Conservation (phyloP, 2,113 vertebrate genomes). For the Tamias sibiricus region DNA sequence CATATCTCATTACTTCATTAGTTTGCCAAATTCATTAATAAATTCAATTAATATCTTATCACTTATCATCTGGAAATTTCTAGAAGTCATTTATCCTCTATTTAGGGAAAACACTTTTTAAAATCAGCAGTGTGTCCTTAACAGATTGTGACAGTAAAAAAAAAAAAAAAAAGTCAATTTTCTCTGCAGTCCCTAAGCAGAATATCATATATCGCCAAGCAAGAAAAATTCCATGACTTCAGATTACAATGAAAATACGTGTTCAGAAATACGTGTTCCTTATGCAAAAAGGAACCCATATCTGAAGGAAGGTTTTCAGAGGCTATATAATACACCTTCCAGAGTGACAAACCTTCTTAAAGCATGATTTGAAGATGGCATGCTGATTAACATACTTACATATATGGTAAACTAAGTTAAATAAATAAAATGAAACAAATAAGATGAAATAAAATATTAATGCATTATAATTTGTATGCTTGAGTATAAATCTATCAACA, state of each 20-base stretch:
- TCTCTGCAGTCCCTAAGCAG: not conserved
- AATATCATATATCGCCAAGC: conserved; percentile 20
- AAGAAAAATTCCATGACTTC: conserved; percentile 10
- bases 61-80: not conserved
- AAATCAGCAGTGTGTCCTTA: not conserved
- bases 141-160: conserved; percentile 6
- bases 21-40: conserved; percentile 36
- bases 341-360: not conserved
- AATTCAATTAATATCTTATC: conserved; percentile 17
- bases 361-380: not conserved
- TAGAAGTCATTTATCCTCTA: not conserved
- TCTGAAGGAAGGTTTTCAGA: not conserved
- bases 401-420: conserved; percentile 12
- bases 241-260: conserved; percentile 52
- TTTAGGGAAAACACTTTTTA: not conserved
- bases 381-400: not conserved
- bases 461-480: not conserved
- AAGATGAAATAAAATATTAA: conserved; percentile 41
- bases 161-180: conserved; percentile 19
- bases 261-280: not conserved
- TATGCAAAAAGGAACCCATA: not conserved
- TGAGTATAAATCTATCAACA: not conserved
- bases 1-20: conserved; percentile 37
- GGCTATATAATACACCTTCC: not conserved
- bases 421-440: not conserved